These are phyloP conservation scores for Anabas testudineus DNA, from an alignment of 2,797 vertebrate species.

Conservation along the genomic window DNA sequence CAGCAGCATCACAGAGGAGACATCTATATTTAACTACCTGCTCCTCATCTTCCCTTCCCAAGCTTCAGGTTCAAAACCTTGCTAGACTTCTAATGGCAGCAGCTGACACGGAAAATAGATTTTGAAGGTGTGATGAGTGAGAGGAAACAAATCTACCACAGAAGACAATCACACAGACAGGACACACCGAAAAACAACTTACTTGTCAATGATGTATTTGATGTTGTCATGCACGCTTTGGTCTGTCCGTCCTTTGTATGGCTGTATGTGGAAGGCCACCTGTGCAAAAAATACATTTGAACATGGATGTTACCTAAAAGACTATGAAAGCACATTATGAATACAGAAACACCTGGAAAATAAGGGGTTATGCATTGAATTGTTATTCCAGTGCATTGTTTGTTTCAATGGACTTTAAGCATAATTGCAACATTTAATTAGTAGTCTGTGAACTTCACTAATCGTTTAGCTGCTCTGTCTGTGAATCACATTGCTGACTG, in stretches of 20 bases:
- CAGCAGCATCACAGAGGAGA: slow-evolving; percentile 32
- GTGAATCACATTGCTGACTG: slow-evolving; percentile 7
- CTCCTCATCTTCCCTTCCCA: slow-evolving; percentile 30
- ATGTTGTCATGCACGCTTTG: slow-evolving; percentile 89
- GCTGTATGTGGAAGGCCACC: slow-evolving; percentile 79
- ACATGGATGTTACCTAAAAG: neutral
- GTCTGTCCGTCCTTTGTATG: slow-evolving; percentile 87
- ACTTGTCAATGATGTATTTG: slow-evolving; percentile 93
- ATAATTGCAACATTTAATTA: slow-evolving; percentile 13
- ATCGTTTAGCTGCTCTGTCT: slow-evolving; percentile 9
- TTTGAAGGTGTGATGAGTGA: neutral
- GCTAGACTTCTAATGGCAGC: slow-evolving; percentile 22
- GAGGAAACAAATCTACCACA: neutral
- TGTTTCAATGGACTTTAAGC: slow-evolving; percentile 19
- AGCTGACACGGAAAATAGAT: slow-evolving; percentile 32
- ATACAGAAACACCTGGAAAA: slow-evolving; percentile 31
- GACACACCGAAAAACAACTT: slow-evolving; percentile 57
- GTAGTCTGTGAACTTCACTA: neutral
- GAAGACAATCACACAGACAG: no score
- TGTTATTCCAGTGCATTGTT: slow-evolving; percentile 9
- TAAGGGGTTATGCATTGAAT: slow-evolving; percentile 15
- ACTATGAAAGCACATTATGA: neutral
- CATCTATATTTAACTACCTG: slow-evolving; percentile 67
- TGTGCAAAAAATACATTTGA: slow-evolving; percentile 47
- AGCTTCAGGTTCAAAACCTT: slow-evolving; percentile 37